A percentile compares a stretch with the other conserved stretches of the same genome.
Evolutionary conservation across 2,797 vertebrate genomes (phyloP).

Genomic region (Hippocampus kuda): DNA sequence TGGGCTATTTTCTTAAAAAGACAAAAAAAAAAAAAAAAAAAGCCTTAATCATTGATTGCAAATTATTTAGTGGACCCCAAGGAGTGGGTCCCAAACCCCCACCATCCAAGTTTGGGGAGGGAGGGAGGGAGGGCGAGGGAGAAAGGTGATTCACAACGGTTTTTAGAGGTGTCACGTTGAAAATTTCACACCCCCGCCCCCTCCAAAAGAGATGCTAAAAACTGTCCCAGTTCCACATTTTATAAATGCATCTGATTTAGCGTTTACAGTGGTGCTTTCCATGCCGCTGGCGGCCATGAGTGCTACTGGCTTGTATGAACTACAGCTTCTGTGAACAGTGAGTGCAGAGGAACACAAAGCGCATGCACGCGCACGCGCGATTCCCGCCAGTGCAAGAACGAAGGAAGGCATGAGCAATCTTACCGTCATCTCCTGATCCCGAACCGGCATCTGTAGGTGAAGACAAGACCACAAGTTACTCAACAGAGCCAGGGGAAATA

Average conservation of each 20-base stretch:
- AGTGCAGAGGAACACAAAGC: constrained; percentile 13
- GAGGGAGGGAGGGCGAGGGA: neutral
- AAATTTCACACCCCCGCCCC: neutral
- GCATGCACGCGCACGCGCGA: neutral
- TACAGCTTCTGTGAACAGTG: constrained; percentile 3
- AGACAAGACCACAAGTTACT: constrained; percentile 44
- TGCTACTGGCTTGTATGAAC: constrained; percentile 5
- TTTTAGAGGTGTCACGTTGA: neutral
- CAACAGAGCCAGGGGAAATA: neutral
- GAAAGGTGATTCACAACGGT: neutral
- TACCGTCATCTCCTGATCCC: constrained; percentile 96
- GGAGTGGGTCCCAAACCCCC: neutral
- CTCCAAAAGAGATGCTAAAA: neutral
- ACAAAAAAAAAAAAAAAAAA: too few relatives aligned
- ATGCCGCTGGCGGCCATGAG: neutral
- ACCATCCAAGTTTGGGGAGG: neutral
- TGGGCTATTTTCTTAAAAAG: too few relatives aligned
- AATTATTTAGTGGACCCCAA: neutral
- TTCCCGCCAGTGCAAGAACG: constrained; percentile 7
- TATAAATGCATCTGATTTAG: neutral
- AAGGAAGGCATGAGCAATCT: constrained; percentile 49
- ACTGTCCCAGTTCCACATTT: neutral
- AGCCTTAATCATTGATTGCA: too few relatives aligned
- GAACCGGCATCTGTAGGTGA: constrained; percentile 84
- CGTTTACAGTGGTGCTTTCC: neutral